Evolutionary conservation across 2,888 invertebrate genomes (phyloP), one percentile per base, ranked within the genome.

Genomic region (Adineta ricciae): DNA sequence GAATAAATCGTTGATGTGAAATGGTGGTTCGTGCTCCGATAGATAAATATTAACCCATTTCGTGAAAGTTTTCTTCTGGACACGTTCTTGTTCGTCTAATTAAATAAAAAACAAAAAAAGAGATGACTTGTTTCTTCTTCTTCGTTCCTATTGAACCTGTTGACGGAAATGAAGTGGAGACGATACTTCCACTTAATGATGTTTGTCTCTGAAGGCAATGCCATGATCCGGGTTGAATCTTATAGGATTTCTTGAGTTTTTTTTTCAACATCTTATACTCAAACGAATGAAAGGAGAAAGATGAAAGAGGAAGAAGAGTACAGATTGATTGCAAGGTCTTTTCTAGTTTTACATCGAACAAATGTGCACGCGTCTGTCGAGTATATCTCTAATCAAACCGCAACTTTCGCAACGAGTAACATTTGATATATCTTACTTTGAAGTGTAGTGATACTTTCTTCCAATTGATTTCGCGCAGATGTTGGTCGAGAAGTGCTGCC

Each of bases 31-130:
- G 87, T 95, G 96, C 14, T 90, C 90, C 87, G 90, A 90, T 78
- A 90, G 87, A 86, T 89, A 90, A 50, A 90, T 89, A 87, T 90
- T 90, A 82, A 89, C 90, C 90, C 90, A 90, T 95, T 99, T 99
- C 88, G 98, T 98, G 92, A 99, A 99, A 49, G 99, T 99, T 92
- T 99, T 99, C 93, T 98, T 98, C 92, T 99, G 99, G 88, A 99
- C 98, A 86, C 98, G 94, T 92, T 99, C 98, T 91, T 97, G 96
- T 91, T 97, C 78, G n/a, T 38, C 78, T 78, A 78, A 41, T 41
- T 41, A 16, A 56, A n/a, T 27, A 56, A 56, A 56, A 52, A 21
- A 52, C 21, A 52, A 52, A 52, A 52, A 7, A 52, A n/a, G 27
- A 56, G 2, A n/a, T 27, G 27, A 56, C n/a, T 56, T 14, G 1